A percentile compares a stretch with the other conserved stretches of the same genome.
Evolutionary conservation across 1,140 invertebrate genomes (phyloP).

Genomic region (Scaptomyza montana): DNA sequence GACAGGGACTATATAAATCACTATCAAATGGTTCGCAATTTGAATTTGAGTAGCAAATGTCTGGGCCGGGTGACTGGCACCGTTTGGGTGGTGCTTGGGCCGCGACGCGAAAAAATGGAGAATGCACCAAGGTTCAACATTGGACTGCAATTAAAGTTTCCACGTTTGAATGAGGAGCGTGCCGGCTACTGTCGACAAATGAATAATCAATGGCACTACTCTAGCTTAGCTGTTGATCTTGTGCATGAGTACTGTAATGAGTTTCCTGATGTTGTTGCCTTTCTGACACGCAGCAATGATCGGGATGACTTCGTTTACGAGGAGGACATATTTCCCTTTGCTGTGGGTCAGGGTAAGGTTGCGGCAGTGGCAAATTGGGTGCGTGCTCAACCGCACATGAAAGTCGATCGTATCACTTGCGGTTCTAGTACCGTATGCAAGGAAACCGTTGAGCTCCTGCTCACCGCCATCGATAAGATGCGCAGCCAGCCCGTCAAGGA

Average conservation of each 20-base stretch:
- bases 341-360: conserved; percentile 83
- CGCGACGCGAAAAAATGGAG: conserved; percentile 80
- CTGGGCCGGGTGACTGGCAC: conserved; percentile 93
- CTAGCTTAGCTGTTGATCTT: conserved; percentile 87
- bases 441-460: conserved; percentile 87
- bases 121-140: conserved; percentile 90
- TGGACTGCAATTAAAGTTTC: conserved; percentile 96
- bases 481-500: conserved; percentile 84
- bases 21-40: conserved; percentile 58
- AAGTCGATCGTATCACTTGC: conserved; percentile 86
- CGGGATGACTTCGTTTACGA: conserved; percentile 86
- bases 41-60: conserved; percentile 87
- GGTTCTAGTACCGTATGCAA: conserved; percentile 89
- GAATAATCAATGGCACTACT: conserved; percentile 91
- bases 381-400: conserved; percentile 87
- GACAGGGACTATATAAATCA: conserved; percentile 77
- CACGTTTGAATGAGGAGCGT: conserved; percentile 88
- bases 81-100: conserved; percentile 87
- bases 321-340: conserved; percentile 87
- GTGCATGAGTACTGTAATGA: conserved; percentile 88
- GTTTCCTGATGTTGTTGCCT: conserved; percentile 91
- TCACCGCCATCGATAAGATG: conserved; percentile 85
- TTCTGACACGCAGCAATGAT: conserved; percentile 82
- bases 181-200: conserved; percentile 92
- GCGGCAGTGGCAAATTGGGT: conserved; percentile 89